phyloP scores from a whole-genome alignment of 1,140 invertebrate genomes.

The Thrips palmi region DNA sequence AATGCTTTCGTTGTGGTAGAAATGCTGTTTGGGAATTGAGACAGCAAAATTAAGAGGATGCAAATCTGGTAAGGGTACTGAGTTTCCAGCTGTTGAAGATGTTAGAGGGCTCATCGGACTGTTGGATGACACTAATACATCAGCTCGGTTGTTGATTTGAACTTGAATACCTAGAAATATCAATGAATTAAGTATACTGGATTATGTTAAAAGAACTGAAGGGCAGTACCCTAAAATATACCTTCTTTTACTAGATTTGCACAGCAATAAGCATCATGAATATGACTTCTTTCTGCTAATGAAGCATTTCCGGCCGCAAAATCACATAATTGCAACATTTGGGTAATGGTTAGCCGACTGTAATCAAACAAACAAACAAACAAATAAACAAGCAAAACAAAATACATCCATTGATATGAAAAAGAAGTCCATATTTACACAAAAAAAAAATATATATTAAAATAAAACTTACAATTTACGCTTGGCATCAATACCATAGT shows the following conservation, averaged over 20 bases:
- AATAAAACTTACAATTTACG: conserved; percentile 44
- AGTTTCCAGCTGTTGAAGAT: conserved; percentile 22
- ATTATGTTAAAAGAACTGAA: not conserved
- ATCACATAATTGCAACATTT: too few relatives aligned
- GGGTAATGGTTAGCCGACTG: not conserved
- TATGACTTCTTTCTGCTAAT: conserved; percentile 7
- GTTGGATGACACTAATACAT: conserved; percentile 42
- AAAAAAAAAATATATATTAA: too few relatives aligned
- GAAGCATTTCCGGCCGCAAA: conserved; percentile 6
- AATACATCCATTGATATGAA: not conserved
- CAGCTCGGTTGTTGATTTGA: conserved; percentile 38
- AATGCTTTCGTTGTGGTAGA: conserved; percentile 37
- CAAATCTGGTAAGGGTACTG: conserved; percentile 41
- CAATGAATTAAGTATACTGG: too few relatives aligned
- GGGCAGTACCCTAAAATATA: too few relatives aligned
- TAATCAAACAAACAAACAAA: too few relatives aligned
- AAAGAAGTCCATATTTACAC: too few relatives aligned
- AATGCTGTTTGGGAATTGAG: conserved; percentile 39
- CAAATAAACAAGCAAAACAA: not conserved
- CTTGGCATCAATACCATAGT: conserved; percentile 47
- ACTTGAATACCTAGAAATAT: too few relatives aligned
- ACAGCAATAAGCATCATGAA: too few relatives aligned
- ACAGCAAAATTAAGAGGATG: conserved; percentile 48
- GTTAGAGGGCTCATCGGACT: conserved; percentile 35
- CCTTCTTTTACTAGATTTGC: too few relatives aligned